Conservation (phyloP, 2,888 invertebrate genomes). For the Xanthia togata region DNA sequence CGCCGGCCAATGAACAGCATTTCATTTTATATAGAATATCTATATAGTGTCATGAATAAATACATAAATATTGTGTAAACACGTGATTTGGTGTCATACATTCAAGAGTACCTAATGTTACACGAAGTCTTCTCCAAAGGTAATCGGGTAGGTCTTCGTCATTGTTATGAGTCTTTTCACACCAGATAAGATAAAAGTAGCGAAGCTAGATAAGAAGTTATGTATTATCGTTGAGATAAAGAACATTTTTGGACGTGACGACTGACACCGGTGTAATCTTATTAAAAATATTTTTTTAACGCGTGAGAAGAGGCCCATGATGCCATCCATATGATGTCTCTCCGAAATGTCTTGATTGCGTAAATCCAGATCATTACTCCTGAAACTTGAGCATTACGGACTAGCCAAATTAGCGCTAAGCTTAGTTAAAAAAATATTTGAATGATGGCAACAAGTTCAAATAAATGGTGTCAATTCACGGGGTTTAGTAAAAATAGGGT, state of each 20-base stretch:
- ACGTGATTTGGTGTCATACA: constrained; percentile 3
- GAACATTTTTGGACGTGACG: not conserved
- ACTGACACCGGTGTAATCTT: not conserved
- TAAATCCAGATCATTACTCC: not conserved
- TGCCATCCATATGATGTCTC: not conserved
- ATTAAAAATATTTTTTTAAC: not conserved
- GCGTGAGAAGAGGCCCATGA: not conserved
- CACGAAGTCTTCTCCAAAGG: not conserved
- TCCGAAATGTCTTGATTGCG: not conserved
- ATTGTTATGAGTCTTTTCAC: not conserved
- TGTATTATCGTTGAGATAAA: not conserved
- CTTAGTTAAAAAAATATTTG: no score
- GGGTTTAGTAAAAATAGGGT: no score
- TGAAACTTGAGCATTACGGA: not conserved
- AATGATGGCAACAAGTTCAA: no score
- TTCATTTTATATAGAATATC: no score
- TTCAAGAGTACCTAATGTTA: not conserved
- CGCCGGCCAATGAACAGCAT: no score
- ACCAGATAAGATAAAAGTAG: constrained; percentile 12
- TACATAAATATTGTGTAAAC: not conserved
- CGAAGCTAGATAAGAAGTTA: constrained; percentile 6
- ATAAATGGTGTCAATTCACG: no score
- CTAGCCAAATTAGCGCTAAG: no score
- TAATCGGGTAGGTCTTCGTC: not conserved
- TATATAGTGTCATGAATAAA: not conserved